Conservation (phyloP, 2,888 invertebrate species). For the Gari tellinella region DNA sequence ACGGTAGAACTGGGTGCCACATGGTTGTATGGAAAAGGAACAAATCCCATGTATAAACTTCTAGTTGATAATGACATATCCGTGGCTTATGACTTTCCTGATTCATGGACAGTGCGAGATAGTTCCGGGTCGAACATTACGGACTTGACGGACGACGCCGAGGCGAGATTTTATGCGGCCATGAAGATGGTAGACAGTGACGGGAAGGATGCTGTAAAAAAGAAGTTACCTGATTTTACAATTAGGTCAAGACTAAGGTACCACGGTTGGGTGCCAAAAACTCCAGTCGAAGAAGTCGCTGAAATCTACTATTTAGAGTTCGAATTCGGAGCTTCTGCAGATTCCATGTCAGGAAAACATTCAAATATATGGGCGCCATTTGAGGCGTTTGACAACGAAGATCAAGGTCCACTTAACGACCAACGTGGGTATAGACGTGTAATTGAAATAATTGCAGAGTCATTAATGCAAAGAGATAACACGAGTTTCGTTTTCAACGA, state of each 20-base stretch:
- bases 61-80: conserved; percentile 14
- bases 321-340: conserved; percentile 20
- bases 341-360: conserved; percentile 26
- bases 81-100: neutral
- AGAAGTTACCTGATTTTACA: conserved; percentile 12
- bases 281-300: conserved; percentile 25
- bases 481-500: conserved; percentile 41
- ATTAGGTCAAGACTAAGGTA: conserved; percentile 14
- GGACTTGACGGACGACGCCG: too few species aligned
- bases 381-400: conserved; percentile 21
- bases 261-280: conserved; percentile 27
- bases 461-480: neutral
- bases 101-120: conserved; percentile 14
- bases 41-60: conserved; percentile 40
- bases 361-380: conserved; percentile 14
- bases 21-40: conserved; percentile 42
- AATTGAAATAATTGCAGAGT: conserved; percentile 8
- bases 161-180: neutral
- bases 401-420: conserved; percentile 32
- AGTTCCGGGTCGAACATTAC: conserved; percentile 22
- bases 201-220: neutral
- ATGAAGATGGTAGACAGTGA: neutral
- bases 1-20: conserved; percentile 49
- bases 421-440: conserved; percentile 25
- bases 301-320: conserved; percentile 33